Conservation (phyloP, 2,888 invertebrate species). For the Villa cingulata region DNA sequence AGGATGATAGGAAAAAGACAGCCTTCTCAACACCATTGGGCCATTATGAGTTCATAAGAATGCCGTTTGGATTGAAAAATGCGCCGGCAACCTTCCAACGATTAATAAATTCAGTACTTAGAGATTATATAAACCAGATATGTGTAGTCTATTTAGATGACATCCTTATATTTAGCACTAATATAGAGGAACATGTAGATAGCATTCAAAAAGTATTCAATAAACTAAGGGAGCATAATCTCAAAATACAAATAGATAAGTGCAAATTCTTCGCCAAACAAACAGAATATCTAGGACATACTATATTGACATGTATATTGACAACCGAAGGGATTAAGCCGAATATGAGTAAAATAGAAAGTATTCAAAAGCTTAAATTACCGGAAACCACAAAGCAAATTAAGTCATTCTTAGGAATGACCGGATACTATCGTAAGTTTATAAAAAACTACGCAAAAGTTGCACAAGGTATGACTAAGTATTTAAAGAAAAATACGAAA, state of each 20-base stretch:
- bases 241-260: too few relatives aligned
- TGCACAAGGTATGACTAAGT: conserved; percentile 6
- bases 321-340: conserved; percentile 20
- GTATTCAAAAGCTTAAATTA: conserved; percentile 6
- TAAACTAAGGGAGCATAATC: conserved; percentile 3
- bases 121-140: conserved; percentile 6
- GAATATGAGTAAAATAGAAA: conserved; percentile 18
- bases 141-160: conserved; percentile 21
- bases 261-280: conserved; percentile 4
- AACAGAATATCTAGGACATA: conserved; percentile 17
- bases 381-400: conserved; percentile 2
- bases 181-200: conserved; percentile 16
- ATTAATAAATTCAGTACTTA: conserved; percentile 21
- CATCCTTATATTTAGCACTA: conserved; percentile 15
- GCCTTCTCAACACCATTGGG: conserved; percentile 21
- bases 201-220: conserved; percentile 4
- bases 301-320: too few relatives aligned
- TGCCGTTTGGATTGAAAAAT: conserved; percentile 24
- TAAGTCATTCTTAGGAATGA: conserved; percentile 10
- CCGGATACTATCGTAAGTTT: conserved; percentile 9
- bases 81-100: conserved; percentile 25
- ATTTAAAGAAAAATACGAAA: conserved; percentile 10
- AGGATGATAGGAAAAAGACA: conserved; percentile 19
- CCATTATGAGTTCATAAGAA: conserved; percentile 21
- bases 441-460: conserved; percentile 10